Conservation (phyloP, 2,113 vertebrate genomes). For the Tauraco erythrolophus region DNA sequence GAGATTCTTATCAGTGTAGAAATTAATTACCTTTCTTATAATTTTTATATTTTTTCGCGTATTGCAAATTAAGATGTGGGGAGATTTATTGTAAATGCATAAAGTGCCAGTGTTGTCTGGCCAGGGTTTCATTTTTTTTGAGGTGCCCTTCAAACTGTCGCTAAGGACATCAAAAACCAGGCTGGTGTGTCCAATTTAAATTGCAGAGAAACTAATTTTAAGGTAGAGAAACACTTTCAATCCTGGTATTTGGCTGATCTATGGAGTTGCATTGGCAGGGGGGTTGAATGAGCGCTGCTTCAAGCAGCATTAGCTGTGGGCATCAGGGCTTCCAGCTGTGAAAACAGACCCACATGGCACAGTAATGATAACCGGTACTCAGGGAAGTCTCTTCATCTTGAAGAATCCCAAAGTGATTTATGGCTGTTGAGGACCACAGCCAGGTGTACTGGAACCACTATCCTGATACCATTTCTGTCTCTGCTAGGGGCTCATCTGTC, state of each 20-base stretch:
- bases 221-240: neutral
- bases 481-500: neutral
- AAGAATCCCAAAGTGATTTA: neutral
- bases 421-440: neutral
- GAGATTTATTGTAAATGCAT: constrained; percentile 2
- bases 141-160: constrained; percentile 8
- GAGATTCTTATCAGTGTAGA: constrained; percentile 40
- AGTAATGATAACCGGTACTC: neutral
- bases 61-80: constrained; percentile 32
- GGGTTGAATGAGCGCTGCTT: constrained; percentile 48
- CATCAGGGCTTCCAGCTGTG: constrained; percentile 45
- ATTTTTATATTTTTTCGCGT: constrained; percentile 34
- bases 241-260: constrained; percentile 49
- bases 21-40: constrained; percentile 51
- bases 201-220: constrained; percentile 28
- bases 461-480: neutral
- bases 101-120: neutral
- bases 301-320: constrained; percentile 41
- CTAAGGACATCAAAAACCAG: constrained; percentile 39
- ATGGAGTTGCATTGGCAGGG: constrained; percentile 43
- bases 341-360: neutral
- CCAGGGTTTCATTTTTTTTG: constrained; percentile 16
- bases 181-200: constrained; percentile 24
- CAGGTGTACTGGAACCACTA: neutral
- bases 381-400: neutral